These are phyloP conservation scores for Dioctria linearis DNA, from an alignment of 2,888 invertebrate species.

Conservation along the genomic window DNA sequence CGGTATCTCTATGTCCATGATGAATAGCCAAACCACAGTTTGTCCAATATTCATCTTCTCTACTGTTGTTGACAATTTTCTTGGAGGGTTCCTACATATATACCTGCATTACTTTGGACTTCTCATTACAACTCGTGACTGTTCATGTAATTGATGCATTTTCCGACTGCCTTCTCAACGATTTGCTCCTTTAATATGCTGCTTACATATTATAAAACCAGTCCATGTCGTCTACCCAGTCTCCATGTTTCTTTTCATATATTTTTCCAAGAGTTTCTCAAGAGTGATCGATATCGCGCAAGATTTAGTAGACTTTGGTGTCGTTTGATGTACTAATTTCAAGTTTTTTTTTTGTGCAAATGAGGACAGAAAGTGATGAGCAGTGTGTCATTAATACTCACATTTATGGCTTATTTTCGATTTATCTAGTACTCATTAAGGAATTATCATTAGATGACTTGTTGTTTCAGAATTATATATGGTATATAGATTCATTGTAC, in stretches of 20 bases:
- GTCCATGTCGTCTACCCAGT: neutral
- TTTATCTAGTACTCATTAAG: slow-evolving; percentile 30
- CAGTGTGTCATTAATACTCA: slow-evolving; percentile 38
- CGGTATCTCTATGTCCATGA: slow-evolving; percentile 38
- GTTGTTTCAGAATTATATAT: neutral
- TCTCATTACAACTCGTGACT: slow-evolving; percentile 6
- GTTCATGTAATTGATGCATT: slow-evolving; percentile 46
- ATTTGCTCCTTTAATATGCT: slow-evolving; percentile 4
- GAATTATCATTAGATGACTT: slow-evolving; percentile 27
- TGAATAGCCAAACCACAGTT: slow-evolving; percentile 33
- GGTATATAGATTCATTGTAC: no score
- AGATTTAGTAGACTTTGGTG: slow-evolving; percentile 38
- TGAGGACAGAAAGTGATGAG: slow-evolving; percentile 43
- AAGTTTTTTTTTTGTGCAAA: slow-evolving; percentile 42
- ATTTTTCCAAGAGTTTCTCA: neutral
- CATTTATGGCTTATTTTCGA: slow-evolving; percentile 50
- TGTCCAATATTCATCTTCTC: neutral
- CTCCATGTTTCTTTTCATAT: neutral
- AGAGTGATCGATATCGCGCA: slow-evolving; percentile 21
- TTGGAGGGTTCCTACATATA: slow-evolving; percentile 11
- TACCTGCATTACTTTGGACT: neutral
- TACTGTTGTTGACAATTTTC: slow-evolving; percentile 31
- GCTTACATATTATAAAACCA: neutral
- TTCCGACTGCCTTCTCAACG: slow-evolving; percentile 18
- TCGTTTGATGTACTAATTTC: slow-evolving; percentile 41